Evolutionary conservation across 2,797 vertebrate genomes (phyloP), one percentile per base, ranked within the genome.

Genomic region (Chrysocyon brachyurus): DNA sequence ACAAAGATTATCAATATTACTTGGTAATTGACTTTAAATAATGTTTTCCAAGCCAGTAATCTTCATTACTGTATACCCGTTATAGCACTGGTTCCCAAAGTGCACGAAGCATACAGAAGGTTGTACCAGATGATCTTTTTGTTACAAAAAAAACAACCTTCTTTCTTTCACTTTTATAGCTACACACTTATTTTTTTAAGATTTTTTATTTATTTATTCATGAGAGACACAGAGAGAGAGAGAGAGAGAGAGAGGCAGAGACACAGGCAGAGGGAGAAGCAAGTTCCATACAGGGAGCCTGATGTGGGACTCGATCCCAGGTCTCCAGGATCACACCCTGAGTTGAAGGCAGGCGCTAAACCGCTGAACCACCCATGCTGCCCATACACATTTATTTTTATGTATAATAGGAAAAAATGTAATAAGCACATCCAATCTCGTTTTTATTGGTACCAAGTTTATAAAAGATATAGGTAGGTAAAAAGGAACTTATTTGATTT

Each of bases 381-480:
- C 40, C 40, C 40, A 46, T 46, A 46, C 40, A 22, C 66, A 24
- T 70, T 87, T 91, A 91, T 87, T 88, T 89, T 89, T 84, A 24
- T 63, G 17, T 70, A 36, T 85, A 40, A 17, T 66, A 36, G 56
- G 19, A 19, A 83, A 83, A 96, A 84, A 79, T 83, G 11, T 49
- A 89, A 40, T 9, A 77, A 85, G 21, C 31, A 54, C 12, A 77
- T 88, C 77, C 63, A 86, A 87, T 79, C 52, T 92, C 24, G 2
- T 84, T 93, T 93, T 84, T 81, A 28, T 75, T 75, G 3, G 86
- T 84, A 52, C 6, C 31, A 89, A 91, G n/a, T 93, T 83, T 89
- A 70, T 57, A 19, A 72, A 90, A 87, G 22, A 72, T 46, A 79
- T 26, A 81, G 33, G 28, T 85, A 56, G 40, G n/a, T 91, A 66